Percentiles rank a stretch among this genome's conserved stretches.
Conservation (phyloP, 2,888 invertebrate genomes). For the Poecilobothrus nobilitatus region DNA sequence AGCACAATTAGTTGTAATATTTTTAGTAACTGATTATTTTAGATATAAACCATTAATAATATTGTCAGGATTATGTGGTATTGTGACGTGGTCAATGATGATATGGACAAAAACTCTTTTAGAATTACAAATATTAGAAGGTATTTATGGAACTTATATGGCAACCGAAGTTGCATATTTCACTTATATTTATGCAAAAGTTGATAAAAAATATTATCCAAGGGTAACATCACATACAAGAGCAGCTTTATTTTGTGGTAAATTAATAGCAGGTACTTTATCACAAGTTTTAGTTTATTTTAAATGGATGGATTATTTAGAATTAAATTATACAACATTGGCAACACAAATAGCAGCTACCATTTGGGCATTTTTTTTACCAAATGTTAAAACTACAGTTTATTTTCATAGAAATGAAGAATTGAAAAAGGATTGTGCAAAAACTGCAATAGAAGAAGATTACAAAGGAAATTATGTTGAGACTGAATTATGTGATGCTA, state of each 20-base stretch:
- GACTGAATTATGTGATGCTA: constrained; percentile 10
- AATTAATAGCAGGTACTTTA: constrained; percentile 54
- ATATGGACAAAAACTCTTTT: constrained; percentile 65
- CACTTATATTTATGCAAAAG: constrained; percentile 90
- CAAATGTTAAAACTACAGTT: constrained; percentile 53
- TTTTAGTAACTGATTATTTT: constrained; percentile 70
- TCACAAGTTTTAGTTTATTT: constrained; percentile 58
- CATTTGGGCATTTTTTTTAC: constrained; percentile 55
- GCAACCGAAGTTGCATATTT: constrained; percentile 89
- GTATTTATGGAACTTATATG: constrained; percentile 73
- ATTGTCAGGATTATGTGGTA: constrained; percentile 60
- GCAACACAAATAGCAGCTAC: constrained; percentile 55
- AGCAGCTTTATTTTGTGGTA: constrained; percentile 61
- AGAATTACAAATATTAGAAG: constrained; percentile 61
- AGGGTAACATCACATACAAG: constrained; percentile 66
- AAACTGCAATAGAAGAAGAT: constrained; percentile 12
- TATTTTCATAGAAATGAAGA: constrained; percentile 51
- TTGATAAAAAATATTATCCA: constrained; percentile 59
- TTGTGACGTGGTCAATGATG: constrained; percentile 66
- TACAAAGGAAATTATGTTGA: neutral
- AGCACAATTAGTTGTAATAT: constrained; percentile 63
- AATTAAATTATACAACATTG: constrained; percentile 62
- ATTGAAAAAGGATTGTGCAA: neutral
- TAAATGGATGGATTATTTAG: constrained; percentile 51
- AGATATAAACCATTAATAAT: constrained; percentile 84